Evolutionary conservation across 1,140 invertebrate genomes (phyloP), one percentile per base, ranked within the genome.

Genomic region (Bicyclus anynana): DNA sequence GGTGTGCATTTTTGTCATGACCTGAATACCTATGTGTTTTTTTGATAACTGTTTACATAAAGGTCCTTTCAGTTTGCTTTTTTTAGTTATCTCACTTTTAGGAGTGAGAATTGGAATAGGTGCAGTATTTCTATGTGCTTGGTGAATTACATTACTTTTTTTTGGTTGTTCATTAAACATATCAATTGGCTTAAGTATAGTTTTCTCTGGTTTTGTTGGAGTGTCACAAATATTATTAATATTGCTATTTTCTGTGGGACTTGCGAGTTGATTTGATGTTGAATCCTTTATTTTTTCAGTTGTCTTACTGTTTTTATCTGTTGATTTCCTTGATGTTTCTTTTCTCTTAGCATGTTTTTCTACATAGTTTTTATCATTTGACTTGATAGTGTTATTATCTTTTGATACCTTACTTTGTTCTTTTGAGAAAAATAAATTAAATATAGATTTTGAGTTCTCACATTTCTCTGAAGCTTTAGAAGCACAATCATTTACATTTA

Each of bases 301-400:
- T 27, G 50, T 23, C 53, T 69, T 73, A 51, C 42, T 53, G 20
- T 53, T 55, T 64, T 74, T 84, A 26, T 69, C 62, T 60, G 65
- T 71, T 44, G 60, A 37, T 46, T 72, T 74, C 54, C 69, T 77
- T 20, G 56, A 38, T 17, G 54, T 33, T 64, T 80, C 75, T 79
- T 80, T 85, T 57, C 77, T 74, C 60, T 79, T 84, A n/a, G 77
- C 75, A 73, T 80, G 76, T 65, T 86, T 85, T 20, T 87, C 81
- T 52, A 72, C 72, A 62, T 73, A 77, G 26, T 55, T 59, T 62
- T 78, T 84, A 18, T 77, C 68, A 65, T 23, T 52, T 23, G 54
- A 42, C 12, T 59, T 62, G 40, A 53, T 17, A 44, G 62, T 68
- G 50, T 72, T 76, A 18, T 50, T 62, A 38, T 80, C 67, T 54